phyloP scores from a whole-genome alignment of 1,140 invertebrate genomes.

The Leptonema lineaticorne region DNA sequence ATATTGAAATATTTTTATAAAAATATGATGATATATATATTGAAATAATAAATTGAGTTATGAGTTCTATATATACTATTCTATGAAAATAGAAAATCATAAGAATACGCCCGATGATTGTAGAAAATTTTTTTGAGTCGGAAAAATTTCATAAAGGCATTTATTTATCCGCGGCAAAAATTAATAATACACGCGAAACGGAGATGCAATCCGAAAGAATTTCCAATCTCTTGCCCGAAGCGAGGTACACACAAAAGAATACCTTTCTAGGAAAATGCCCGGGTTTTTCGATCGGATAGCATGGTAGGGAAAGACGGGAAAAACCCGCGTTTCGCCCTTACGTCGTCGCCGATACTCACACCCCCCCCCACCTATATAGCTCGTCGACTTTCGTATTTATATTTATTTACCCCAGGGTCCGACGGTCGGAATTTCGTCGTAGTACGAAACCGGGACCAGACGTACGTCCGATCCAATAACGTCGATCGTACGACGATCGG shows the following conservation, averaged over 20 bases:
- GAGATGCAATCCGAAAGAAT: conserved; percentile 28
- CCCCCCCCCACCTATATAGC: neutral
- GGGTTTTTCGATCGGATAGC: too few relatives aligned
- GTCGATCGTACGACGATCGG: conserved; percentile 22
- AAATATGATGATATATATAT: too few relatives aligned
- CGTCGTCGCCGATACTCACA: neutral
- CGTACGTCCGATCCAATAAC: conserved; percentile 38
- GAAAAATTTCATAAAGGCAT: conserved; percentile 1
- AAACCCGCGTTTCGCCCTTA: neutral
- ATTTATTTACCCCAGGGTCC: conserved; percentile 34
- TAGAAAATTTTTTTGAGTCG: too few relatives aligned
- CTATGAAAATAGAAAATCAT: too few relatives aligned
- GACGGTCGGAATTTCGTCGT: conserved; percentile 31
- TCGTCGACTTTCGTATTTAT: conserved; percentile 14
- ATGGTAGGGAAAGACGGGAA: conserved; percentile 13
- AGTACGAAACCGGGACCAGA: conserved; percentile 11
- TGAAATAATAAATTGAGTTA: too few relatives aligned
- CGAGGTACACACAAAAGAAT: conserved; percentile 38
- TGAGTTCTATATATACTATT: too few relatives aligned
- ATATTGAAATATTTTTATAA: too few relatives aligned
- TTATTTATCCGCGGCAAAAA: conserved; percentile 22
- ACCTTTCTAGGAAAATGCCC: too few relatives aligned
- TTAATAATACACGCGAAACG: conserved; percentile 24
- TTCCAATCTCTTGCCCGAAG: conserved; percentile 32
- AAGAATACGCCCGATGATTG: too few relatives aligned